Percentiles rank a stretch among this genome's conserved stretches.
Evolutionary conservation across 2,797 vertebrate species (phyloP).

Genomic region (Xenopus petersii): DNA sequence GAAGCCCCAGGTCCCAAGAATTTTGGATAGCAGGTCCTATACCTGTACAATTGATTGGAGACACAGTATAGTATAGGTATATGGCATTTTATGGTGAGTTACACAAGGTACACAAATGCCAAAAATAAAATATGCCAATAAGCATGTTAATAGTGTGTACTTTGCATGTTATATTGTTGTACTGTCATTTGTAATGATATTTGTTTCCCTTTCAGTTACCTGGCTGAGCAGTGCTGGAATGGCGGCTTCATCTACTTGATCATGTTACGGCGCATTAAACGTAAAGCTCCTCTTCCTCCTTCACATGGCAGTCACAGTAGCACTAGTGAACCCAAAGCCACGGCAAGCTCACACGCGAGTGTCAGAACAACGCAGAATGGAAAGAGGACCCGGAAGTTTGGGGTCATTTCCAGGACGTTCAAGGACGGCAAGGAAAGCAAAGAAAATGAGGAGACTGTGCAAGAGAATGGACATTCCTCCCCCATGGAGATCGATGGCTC

Average conservation of each 20-base stretch:
- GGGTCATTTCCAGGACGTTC: constrained; percentile 78
- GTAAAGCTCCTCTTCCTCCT: constrained; percentile 85
- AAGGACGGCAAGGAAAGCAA: constrained; percentile 58
- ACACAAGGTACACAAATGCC: too few species aligned
- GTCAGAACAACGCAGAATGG: constrained; percentile 67
- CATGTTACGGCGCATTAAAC: constrained; percentile 92
- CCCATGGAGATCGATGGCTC: constrained; percentile 64
- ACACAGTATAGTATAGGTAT: too few species aligned
- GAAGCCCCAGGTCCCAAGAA: too few species aligned
- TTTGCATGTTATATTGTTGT: too few species aligned
- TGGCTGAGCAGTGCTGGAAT: constrained; percentile 97
- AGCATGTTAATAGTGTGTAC: too few species aligned
- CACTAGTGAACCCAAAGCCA: constrained; percentile 60
- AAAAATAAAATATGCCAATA: too few species aligned
- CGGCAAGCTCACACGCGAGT: constrained; percentile 56
- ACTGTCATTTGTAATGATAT: too few species aligned
- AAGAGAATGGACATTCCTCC: constrained; percentile 66
- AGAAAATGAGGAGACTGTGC: constrained; percentile 55
- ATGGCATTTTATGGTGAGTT: too few species aligned
- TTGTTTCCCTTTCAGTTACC: constrained; percentile 73
- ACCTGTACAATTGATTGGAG: too few species aligned
- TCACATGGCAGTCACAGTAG: constrained; percentile 65
- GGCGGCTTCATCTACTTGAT: constrained; percentile 93
- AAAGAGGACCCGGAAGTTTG: constrained; percentile 87
- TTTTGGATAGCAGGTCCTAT: too few species aligned